Evolutionary conservation across 2,113 vertebrate genomes (phyloP).

Genomic region (Ochotona princeps): DNA sequence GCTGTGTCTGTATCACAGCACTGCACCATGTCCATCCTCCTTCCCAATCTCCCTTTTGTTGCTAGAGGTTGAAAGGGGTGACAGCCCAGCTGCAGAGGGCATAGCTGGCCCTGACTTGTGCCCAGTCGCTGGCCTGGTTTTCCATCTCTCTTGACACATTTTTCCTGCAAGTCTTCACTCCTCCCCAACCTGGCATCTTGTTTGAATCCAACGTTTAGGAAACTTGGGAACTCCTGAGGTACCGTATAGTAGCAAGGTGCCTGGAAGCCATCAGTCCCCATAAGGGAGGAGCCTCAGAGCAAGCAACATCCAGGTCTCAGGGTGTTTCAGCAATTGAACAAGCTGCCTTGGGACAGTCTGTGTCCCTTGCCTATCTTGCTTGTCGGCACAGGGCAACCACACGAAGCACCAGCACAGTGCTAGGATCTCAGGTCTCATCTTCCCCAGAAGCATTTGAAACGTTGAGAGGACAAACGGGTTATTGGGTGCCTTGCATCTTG

Average conservation of each 20-base stretch:
- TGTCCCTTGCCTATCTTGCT: not conserved
- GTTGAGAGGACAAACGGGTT: not conserved
- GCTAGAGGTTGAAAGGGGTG: not conserved
- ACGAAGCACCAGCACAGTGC: not conserved
- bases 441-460: constrained; percentile 1
- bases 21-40: not conserved
- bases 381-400: not conserved
- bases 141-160: constrained; percentile 41
- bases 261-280: not conserved
- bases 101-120: not conserved
- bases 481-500: not conserved
- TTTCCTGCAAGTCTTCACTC: not conserved
- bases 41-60: not conserved
- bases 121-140: constrained; percentile 33
- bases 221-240: not conserved
- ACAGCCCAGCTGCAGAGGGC: not conserved
- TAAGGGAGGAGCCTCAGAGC: not conserved
- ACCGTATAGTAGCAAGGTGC: not conserved
- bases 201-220: constrained; percentile 46
- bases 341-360: not conserved
- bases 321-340: not conserved
- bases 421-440: not conserved
- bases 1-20: not conserved
- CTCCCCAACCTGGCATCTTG: not conserved
- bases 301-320: not conserved